Conservation (phyloP, 2,113 vertebrate species). For the Eulemur macaco region DNA sequence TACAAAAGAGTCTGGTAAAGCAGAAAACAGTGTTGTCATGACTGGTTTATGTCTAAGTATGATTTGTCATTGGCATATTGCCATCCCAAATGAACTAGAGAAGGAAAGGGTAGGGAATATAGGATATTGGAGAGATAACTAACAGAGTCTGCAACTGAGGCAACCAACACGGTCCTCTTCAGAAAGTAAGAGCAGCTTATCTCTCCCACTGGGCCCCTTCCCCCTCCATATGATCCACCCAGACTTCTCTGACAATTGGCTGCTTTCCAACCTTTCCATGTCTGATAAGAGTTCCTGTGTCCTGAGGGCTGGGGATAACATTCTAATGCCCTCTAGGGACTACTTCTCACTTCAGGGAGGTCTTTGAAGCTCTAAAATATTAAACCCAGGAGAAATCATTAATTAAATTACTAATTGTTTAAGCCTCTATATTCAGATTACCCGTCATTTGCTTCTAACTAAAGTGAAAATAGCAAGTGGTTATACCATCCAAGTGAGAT, state of each 20-base stretch:
- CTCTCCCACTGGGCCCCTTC: not conserved
- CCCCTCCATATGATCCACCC: not conserved
- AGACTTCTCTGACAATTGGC: not conserved
- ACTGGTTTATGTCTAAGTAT: not conserved
- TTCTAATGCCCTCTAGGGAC: not conserved
- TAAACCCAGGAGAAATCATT: not conserved
- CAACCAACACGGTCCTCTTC: not conserved
- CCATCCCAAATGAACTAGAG: not conserved
- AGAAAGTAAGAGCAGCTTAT: not conserved
- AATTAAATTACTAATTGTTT: not conserved
- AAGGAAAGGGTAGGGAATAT: not conserved
- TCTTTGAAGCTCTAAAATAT: not conserved
- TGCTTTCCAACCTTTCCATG: not conserved
- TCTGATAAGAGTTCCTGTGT: not conserved
- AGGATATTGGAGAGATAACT: not conserved
- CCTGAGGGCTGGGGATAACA: not conserved
- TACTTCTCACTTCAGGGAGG: not conserved
- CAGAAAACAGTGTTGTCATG: not conserved
- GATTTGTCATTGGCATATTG: not conserved
- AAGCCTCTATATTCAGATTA: not conserved
- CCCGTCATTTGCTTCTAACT: slow-evolving; percentile 6
- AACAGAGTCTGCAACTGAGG: not conserved
- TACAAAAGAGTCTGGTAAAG: not conserved
- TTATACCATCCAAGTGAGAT: not conserved
- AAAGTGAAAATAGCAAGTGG: not conserved